Evolutionary conservation across 2,113 vertebrate genomes (phyloP), one percentile per base, ranked within the genome.

Genomic region (Emydura subglobosa): DNA sequence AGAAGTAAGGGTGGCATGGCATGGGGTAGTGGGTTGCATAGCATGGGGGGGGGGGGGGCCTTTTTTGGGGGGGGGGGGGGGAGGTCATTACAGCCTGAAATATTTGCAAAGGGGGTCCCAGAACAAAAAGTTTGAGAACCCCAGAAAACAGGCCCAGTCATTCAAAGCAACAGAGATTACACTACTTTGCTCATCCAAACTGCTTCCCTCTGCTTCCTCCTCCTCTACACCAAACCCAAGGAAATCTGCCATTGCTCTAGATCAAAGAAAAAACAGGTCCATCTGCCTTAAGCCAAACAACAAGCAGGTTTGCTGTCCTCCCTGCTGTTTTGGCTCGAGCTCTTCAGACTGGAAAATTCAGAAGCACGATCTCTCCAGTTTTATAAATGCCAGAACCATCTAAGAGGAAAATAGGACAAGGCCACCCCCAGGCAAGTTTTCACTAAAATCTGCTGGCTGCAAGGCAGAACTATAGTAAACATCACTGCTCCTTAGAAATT

Each of bases 321-420:
- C 96, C 96, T 98, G 94, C 96, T 95, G 96, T 95, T 97, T 96
- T 96, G 97, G 96, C 96, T 95, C 5, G 59, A 97, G 96, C 84
- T 87, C 96, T 89, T 98, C 95, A 96, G 96, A 96, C 94, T 96
- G 95, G 97, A 97, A 98, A 97, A 97, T 95, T 98, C 95, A 89
- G 91, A 97, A 96, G 97, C 95, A 97, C 95, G 4, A 95, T 97
- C 96, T 97, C 93, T 93, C 89, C 97, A 96, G 97, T 94, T 94
- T 96, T 95, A 90, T 95, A 97, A 97, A 98, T 95, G 97, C 96
- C 97, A 98, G 95, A 97, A 96, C 87, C 94, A 97, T 96, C 96
- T 98, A 96, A 92, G 96, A 97, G 94, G 96, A 97, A 98, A 98
- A 96, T 94, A 97, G 96, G 97, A 97, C 95, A 97, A 96, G 95